Evolutionary conservation across 2,888 invertebrate genomes (phyloP), one percentile per base, ranked within the genome.

Genomic region (Idaea aversata): DNA sequence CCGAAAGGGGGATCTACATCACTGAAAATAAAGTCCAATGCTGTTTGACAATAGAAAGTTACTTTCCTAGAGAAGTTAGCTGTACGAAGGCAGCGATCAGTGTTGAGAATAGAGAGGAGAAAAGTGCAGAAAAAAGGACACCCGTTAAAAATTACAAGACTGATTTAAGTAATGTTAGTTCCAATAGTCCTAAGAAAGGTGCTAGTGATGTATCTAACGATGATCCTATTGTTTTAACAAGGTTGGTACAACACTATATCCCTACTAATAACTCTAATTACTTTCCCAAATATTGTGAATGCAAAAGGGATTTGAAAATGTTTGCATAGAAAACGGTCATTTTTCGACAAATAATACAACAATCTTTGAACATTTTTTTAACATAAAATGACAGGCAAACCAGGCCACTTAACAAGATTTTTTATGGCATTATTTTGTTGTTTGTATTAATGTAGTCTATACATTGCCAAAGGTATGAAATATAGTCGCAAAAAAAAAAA

Each of bases 1-100:
- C 94, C 67, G 94, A 94, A 85, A 92, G 93, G 75, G 91, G 84
- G 63, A 83, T 90, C 70, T 91, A 91, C 64, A 89, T 91, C 67
- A 90, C 92, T 66, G 90, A 90, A 67, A 89, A 90, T 86, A 89
- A 84, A 71, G 86, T 92, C 25, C 84, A 88, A 79, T 88, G 90
- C 86, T 77, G 84, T 15, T 77, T 92, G 80, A 80, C 83, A 0
- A 75, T 92, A 2, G 85, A 91, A 57, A 88, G 93, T 65, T 83
- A 90, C 63, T 93, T 95, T 76, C 95, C 95, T 68, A 94, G 96
- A 72, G 95, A 95, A 67, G 93, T 97, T 35, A 84, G 92, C 1
- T 96, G 96, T 74, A 94, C 94, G 34, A 93, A 89, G 69, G 94
- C 95, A 7, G 93, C 95, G 34, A 88, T 97, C 63, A 95, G 96